Base-by-base conservation (phyloP, 1,140 invertebrate genomes). In the Eurosta solidaginis region DNA sequence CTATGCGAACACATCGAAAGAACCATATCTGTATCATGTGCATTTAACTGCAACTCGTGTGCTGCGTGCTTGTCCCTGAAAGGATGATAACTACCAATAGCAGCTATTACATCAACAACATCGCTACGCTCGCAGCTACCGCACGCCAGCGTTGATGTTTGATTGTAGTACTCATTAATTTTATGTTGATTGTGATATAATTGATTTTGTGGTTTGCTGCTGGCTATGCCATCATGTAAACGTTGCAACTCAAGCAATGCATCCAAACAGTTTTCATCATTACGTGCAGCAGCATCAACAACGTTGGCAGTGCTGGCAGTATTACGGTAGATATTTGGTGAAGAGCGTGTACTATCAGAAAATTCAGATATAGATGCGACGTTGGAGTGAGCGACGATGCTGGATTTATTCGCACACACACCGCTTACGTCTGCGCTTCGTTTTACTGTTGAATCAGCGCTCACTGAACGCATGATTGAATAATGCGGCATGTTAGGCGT, bases 381-480 rank as follows among this genome's bases (percentile, higher is more conserved):
- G 81, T 79, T 9, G 84, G 84, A 0, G 82, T 4, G 3, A 22
- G 52, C 4, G 2, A 17, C 12, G 12, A 40, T 73, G 29, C 12
- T 27, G 25, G 25, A 20, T 1, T 25, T 17, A 17, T 14, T 29
- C 29, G n/a, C 49, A 22, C 81, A 0, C 81, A 83, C 12, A 79
- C 80, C 6, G 81, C 36, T 40, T 5, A 2, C 45, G 22, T 5
- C 27, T 33, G 22, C 14, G 3, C 12, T 25, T 17, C 49, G 79
- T 17, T 79, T 81, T 0, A 82, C 81, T 2, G 80, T 81, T 0
- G 84, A 79, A 73, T 91, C 90, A 81, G 92, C 90, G 77, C 89
- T 90, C 63, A 87, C 83, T 9, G 87, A 88, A 81, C 91, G 91
- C n/a, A 89, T 88, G 76, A 91, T 90, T 40, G 79, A 78, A 36